Conservation (phyloP, 2,888 invertebrate species). For the Iselma pallidipennis region DNA sequence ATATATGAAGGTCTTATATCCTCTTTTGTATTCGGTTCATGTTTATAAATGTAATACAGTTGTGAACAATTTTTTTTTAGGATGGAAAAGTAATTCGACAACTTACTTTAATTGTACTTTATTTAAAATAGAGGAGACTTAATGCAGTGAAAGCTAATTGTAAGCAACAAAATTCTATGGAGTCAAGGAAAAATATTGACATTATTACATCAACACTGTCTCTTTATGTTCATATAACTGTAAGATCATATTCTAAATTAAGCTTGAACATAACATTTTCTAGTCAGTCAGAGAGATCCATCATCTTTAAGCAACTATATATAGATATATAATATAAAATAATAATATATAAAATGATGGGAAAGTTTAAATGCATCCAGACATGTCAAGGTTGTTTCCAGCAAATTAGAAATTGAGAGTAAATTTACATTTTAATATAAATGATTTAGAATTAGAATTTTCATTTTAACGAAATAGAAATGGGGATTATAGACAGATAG, state of each 20-base stretch:
- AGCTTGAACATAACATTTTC: neutral
- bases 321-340: too few relatives aligned
- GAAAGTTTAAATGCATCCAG: too few relatives aligned
- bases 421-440: too few relatives aligned
- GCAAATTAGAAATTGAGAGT: neutral
- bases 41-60: too few relatives aligned
- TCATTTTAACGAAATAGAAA: neutral
- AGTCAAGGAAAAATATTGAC: constrained; percentile 22
- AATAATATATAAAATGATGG: too few relatives aligned
- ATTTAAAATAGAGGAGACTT: neutral
- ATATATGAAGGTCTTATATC: too few relatives aligned
- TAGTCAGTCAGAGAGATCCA: neutral
- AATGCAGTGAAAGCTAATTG: constrained; percentile 16
- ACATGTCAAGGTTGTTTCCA: neutral
- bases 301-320: neutral
- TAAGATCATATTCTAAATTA: constrained; percentile 1
- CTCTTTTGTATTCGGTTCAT: too few relatives aligned
- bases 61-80: too few relatives aligned
- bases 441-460: too few relatives aligned
- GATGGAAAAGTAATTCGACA: too few relatives aligned
- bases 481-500: neutral
- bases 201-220: constrained; percentile 9
- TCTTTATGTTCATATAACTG: neutral
- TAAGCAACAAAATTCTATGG: constrained; percentile 6
- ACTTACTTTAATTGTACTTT: too few relatives aligned